Evolutionary conservation across 2,113 vertebrate genomes (phyloP), one percentile per base, ranked within the genome.

Genomic region (Melanerpes aurifrons): DNA sequence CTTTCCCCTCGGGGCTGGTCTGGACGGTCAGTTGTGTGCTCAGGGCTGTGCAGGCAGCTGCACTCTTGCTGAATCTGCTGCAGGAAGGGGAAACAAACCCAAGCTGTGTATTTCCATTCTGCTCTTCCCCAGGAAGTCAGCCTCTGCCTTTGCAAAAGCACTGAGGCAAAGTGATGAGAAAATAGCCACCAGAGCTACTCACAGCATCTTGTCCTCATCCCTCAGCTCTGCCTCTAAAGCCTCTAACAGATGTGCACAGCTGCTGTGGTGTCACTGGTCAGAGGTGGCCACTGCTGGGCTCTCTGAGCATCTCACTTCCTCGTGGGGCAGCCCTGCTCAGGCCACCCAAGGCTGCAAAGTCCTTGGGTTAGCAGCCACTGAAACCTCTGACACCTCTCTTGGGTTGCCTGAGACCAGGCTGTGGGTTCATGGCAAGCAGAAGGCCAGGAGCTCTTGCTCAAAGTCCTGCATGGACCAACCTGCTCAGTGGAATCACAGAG

Each of bases 61-160:
- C 94, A 93, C 87, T 95, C 96, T 95, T 96, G 96, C 96, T 96
- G 96, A 95, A 91, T 95, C 93, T 94, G 93, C 93, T 92, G 87
- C 76, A 93, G 85, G 79, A 95, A 96, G 91, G 93, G 37, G 25
- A 28, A 28, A 56, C 92, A 89, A 84, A 48, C 13, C 16, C 9
- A 50, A 91, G 71, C 87, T 83, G 85, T 90, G 72, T 93, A 86
- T 96, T 96, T 93, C 87, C 76, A 86, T 94, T 94, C 91, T 94
- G 82, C 82, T 78, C 67, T 87, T 85, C 71, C 85, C 85, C 79
- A 91, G 93, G 82, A 93, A 93, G 47, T 21, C 77, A 76, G 62
- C 63, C 63, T 70, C 53, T 59, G 74, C 57, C 8, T 86, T 93
- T 87, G 79, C 75, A 91, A 74, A 85, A 54, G 37, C 72, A 47